Evolutionary conservation across 2,113 vertebrate genomes (phyloP).

Genomic region (Datnioides undecimradiatus): DNA sequence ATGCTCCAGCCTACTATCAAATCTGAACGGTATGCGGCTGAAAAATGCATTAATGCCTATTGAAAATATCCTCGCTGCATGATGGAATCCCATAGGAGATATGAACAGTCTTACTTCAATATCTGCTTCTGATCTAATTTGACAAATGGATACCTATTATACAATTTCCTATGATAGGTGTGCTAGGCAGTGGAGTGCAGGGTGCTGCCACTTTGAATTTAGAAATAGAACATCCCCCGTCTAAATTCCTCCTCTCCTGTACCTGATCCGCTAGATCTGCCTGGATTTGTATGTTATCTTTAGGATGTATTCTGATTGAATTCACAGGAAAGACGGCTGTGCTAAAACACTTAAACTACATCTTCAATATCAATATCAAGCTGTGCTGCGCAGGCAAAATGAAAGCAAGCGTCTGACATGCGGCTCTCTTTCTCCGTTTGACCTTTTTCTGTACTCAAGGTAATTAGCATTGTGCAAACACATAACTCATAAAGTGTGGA

Average conservation of each 20-base stretch:
- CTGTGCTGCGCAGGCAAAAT: conserved; percentile 36
- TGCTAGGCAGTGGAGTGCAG: conserved; percentile 39
- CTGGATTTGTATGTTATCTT: conserved; percentile 60
- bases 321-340: conserved; percentile 37
- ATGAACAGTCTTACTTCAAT: conserved; percentile 71
- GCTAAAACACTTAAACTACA: conserved; percentile 42
- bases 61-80: conserved; percentile 67
- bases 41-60: conserved; percentile 70
- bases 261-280: conserved; percentile 52
- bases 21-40: conserved; percentile 54
- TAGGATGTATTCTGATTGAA: conserved; percentile 57
- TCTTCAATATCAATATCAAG: conserved; percentile 45
- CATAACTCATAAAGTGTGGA: conserved; percentile 45
- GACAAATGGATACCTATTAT: conserved; percentile 79
- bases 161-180: conserved; percentile 68
- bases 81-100: conserved; percentile 70
- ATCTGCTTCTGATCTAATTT: conserved; percentile 79
- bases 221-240: conserved; percentile 54
- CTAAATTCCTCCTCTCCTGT: conserved; percentile 47
- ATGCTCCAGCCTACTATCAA: conserved; percentile 51
- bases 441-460: conserved; percentile 62
- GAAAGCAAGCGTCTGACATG: conserved; percentile 22
- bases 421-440: conserved; percentile 56
- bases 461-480: conserved; percentile 77
- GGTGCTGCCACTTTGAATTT: conserved; percentile 72